phyloP scores from a whole-genome alignment of 1,140 invertebrate genomes.

The Euura saliciscinereae region DNA sequence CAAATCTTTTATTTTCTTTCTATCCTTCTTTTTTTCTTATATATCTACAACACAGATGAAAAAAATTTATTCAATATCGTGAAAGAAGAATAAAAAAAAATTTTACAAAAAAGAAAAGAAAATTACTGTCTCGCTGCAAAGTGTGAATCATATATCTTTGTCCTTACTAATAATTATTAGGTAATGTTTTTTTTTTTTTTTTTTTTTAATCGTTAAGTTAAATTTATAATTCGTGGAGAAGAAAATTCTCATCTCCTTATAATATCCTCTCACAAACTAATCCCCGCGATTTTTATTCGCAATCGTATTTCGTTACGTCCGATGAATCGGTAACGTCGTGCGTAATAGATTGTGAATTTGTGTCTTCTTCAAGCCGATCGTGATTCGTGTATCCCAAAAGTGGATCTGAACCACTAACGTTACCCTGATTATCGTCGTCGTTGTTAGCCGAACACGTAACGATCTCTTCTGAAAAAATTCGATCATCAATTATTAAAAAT shows the following conservation, averaged over 20 bases:
- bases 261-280: no score
- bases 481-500: no score
- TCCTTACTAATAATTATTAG: no score
- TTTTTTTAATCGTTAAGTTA: no score
- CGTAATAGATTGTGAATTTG: neutral
- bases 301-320: neutral
- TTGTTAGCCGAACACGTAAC: conserved; percentile 41
- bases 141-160: no score
- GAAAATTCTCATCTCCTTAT: no score
- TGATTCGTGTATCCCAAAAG: conserved; percentile 55
- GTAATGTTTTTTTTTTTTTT: neutral
- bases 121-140: no score
- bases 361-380: conserved; percentile 38
- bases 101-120: no score
- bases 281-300: neutral
- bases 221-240: no score
- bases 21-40: neutral
- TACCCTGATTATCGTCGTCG: conserved; percentile 46
- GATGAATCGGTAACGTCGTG: neutral
- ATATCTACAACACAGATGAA: neutral
- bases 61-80: neutral
- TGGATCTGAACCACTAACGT: conserved; percentile 44
- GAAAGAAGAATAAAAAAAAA: no score
- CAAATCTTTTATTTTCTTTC: neutral
- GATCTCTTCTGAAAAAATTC: conserved; percentile 42